Evolutionary conservation across 2,797 vertebrate genomes (phyloP).

Genomic region (Characodon lateralis): DNA sequence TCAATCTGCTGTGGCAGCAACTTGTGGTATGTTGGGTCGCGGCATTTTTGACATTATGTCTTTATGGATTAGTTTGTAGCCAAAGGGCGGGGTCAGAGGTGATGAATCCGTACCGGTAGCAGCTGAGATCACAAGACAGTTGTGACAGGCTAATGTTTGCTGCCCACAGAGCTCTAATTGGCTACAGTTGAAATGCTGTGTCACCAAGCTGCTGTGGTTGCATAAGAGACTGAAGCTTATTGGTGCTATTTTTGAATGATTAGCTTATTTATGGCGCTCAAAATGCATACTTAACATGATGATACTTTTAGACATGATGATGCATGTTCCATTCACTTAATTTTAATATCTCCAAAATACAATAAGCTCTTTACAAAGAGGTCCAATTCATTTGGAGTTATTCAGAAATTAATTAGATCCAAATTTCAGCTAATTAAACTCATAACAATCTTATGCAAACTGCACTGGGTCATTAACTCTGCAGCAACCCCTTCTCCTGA

Average conservation of each 20-base stretch:
- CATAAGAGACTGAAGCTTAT: background rate
- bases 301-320: background rate
- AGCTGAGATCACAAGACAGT: constrained; percentile 21
- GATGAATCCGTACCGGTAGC: background rate
- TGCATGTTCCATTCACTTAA: background rate
- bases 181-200: constrained; percentile 19
- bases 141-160: constrained; percentile 1
- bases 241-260: background rate
- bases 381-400: background rate
- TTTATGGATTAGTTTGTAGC: constrained; percentile 6
- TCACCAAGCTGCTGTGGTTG: background rate
- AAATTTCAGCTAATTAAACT: too few species aligned
- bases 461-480: too few species aligned
- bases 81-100: background rate
- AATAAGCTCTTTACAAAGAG: background rate
- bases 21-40: constrained; percentile 9
- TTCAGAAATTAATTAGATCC: too few species aligned
- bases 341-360: background rate
- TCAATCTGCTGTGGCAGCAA: constrained; percentile 14
- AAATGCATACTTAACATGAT: background rate
- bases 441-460: too few species aligned
- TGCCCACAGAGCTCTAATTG: constrained; percentile 12
- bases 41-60: constrained; percentile 11
- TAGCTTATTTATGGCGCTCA: background rate
- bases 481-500: too few species aligned